phyloP scores from a whole-genome alignment of 2,888 invertebrate genomes.

The Coenonympha glycerion region DNA sequence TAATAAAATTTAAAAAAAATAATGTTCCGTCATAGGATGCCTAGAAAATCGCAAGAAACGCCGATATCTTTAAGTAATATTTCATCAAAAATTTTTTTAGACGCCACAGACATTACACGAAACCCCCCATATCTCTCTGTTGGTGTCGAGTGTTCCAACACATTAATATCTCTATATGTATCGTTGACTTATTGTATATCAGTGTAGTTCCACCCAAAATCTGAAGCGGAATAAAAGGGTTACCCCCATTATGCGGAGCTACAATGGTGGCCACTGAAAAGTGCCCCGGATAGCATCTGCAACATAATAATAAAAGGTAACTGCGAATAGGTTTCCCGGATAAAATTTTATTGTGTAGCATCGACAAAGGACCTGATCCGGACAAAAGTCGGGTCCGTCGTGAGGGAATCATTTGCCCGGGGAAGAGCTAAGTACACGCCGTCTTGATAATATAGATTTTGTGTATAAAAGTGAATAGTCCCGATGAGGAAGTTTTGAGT shows the following conservation, averaged over 20 bases:
- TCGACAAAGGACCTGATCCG: conserved; percentile 56
- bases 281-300: conserved; percentile 63
- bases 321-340: conserved; percentile 70
- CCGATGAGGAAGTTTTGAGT: neutral
- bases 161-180: too few relatives aligned
- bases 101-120: too few relatives aligned
- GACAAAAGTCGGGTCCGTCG: conserved; percentile 31
- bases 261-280: conserved; percentile 62
- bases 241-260: conserved; percentile 57
- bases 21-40: too few relatives aligned
- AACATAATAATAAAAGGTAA: conserved; percentile 74
- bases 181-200: neutral
- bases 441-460: conserved; percentile 10
- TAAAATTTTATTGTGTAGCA: conserved; percentile 70
- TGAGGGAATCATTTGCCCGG: conserved; percentile 20
- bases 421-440: conserved; percentile 11
- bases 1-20: too few relatives aligned
- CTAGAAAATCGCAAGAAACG: too few relatives aligned
- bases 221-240: conserved; percentile 68
- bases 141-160: too few relatives aligned
- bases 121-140: too few relatives aligned
- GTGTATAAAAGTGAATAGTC: neutral
- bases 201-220: conserved; percentile 47
- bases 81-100: too few relatives aligned
- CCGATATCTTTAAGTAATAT: too few relatives aligned